Conservation (phyloP, 2,888 invertebrate genomes). For the Tridacna gigas region DNA sequence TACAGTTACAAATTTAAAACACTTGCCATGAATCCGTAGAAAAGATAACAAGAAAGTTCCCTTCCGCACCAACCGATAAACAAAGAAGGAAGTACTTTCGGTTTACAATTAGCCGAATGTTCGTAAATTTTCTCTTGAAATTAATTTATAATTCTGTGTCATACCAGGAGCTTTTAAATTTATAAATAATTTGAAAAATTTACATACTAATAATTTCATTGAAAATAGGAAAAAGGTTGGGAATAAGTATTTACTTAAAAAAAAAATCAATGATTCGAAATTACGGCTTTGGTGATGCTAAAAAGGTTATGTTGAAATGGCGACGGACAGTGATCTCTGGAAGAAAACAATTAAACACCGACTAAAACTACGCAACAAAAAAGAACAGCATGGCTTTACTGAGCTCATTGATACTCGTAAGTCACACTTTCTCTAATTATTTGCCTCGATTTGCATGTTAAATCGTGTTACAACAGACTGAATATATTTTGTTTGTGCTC, state of each 20-base stretch:
- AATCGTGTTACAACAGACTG: too few relatives aligned
- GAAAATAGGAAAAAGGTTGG: not conserved
- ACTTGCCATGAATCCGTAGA: not conserved
- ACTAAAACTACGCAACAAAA: conserved; percentile 74
- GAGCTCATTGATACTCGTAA: conserved; percentile 77
- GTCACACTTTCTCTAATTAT: conserved; percentile 5
- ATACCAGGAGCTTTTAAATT: too few relatives aligned
- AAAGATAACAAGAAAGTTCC: not conserved
- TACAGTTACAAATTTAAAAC: too few relatives aligned
- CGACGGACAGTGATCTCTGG: conserved; percentile 61
- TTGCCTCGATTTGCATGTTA: too few relatives aligned
- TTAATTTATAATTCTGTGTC: too few relatives aligned
- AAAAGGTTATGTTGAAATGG: conserved; percentile 57
- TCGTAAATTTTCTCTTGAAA: not conserved
- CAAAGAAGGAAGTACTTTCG: conserved; percentile 16
- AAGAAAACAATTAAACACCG: conserved; percentile 70
- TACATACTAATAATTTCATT: too few relatives aligned
- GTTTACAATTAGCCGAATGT: not conserved
- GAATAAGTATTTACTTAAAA: not conserved
- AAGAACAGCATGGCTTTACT: conserved; percentile 72
- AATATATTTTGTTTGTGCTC: too few relatives aligned
- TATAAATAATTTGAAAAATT: too few relatives aligned
- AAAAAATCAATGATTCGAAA: conserved; percentile 23
- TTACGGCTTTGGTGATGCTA: conserved; percentile 26
- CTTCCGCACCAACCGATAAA: not conserved